phyloP scores from a whole-genome alignment of 2,797 vertebrate species.

The Sebastes melanostomus region DNA sequence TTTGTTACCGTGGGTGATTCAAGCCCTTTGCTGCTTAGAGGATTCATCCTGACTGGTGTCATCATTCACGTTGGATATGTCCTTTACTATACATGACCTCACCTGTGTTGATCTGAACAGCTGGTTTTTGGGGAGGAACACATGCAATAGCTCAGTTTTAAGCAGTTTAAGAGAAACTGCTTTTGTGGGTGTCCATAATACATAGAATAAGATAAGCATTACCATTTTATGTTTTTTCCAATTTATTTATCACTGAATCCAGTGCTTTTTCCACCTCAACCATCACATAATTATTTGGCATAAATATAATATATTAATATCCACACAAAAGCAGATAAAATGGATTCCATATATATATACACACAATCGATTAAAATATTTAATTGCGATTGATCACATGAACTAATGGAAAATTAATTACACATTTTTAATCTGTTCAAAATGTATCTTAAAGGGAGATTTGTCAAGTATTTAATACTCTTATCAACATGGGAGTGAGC shows the following conservation, averaged over 20 bases:
- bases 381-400: too few relatives aligned
- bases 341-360: too few relatives aligned
- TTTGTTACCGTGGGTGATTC: neutral
- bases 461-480: too few relatives aligned
- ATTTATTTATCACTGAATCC: neutral
- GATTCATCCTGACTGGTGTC: neutral
- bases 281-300: too few relatives aligned
- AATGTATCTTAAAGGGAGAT: too few relatives aligned
- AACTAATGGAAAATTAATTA: too few relatives aligned
- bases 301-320: too few relatives aligned
- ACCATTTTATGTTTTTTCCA: neutral
- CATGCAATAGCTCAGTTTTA: neutral
- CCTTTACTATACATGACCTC: neutral
- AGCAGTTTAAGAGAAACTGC: neutral
- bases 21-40: neutral
- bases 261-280: fast-evolving
- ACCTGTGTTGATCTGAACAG: neutral
- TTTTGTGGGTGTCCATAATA: neutral
- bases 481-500: too few relatives aligned
- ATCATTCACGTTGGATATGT: neutral
- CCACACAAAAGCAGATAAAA: too few relatives aligned
- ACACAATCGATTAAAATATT: too few relatives aligned
- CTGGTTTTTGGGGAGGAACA: neutral
- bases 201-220: neutral
- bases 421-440: too few relatives aligned